Conservation (phyloP, 1,140 invertebrate genomes). For the Solen grandis region DNA sequence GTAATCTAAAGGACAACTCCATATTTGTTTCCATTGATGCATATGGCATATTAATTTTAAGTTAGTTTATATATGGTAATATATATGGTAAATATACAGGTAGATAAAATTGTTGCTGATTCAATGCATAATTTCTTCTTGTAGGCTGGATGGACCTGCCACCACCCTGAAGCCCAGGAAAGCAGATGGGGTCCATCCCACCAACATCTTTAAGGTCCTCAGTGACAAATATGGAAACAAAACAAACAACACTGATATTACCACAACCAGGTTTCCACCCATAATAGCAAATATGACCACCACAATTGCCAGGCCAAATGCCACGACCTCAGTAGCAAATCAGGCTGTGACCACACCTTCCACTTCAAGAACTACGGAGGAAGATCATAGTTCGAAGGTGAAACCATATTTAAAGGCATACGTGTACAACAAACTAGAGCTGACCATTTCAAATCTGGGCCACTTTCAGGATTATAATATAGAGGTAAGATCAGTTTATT, state of each 20-base stretch:
- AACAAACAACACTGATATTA: background rate
- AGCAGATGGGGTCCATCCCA: background rate
- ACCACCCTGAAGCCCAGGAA: background rate
- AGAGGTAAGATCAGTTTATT: conserved; percentile 72
- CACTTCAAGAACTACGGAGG: too few relatives aligned
- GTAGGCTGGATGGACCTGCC: background rate
- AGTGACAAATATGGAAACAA: background rate
- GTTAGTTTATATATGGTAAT: too few relatives aligned
- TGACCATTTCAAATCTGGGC: conserved; percentile 77
- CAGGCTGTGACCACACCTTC: too few relatives aligned
- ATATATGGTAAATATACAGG: too few relatives aligned
- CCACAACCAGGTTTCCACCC: background rate
- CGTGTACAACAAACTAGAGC: conserved; percentile 65
- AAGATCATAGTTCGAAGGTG: background rate
- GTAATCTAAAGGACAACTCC: too few relatives aligned
- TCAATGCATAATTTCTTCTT: too few relatives aligned
- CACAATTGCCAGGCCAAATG: background rate
- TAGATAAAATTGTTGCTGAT: too few relatives aligned
- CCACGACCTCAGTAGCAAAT: too few relatives aligned
- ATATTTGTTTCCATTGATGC: too few relatives aligned
- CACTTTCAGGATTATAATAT: conserved; percentile 83
- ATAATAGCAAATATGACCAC: background rate
- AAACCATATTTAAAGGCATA: conserved; percentile 56
- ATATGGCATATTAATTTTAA: too few relatives aligned
- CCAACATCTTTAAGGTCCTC: background rate